These are phyloP conservation scores for Andinoacara biseriatus DNA, from an alignment of 2,113 vertebrate species.

Conservation along the genomic window DNA sequence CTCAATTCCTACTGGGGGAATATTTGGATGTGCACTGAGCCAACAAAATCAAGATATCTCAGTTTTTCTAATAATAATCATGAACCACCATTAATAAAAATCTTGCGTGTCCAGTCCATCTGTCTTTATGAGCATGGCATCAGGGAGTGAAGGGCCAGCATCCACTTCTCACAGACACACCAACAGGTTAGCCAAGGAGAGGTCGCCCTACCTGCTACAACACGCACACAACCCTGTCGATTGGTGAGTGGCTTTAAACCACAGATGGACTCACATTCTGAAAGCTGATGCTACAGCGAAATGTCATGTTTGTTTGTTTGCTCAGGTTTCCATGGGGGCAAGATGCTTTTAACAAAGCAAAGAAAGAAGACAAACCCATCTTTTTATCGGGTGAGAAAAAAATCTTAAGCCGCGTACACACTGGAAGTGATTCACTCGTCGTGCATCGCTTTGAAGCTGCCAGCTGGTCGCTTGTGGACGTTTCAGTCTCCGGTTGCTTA, in stretches of 20 bases:
- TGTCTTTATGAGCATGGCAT: slow-evolving; percentile 82
- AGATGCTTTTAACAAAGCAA: slow-evolving; percentile 93
- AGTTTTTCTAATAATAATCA: not conserved
- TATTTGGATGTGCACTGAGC: not conserved
- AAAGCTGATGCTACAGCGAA: not conserved
- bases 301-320: not conserved
- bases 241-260: slow-evolving; percentile 82
- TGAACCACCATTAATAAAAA: not conserved
- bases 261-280: not conserved
- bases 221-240: slow-evolving; percentile 96
- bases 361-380: slow-evolving; percentile 90
- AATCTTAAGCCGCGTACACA: not conserved
- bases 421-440: too few species aligned
- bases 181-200: slow-evolving; percentile 88
- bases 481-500: too few species aligned
- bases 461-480: too few species aligned
- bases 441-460: too few species aligned
- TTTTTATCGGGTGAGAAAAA: slow-evolving; percentile 88
- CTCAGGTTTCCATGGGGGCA: slow-evolving; percentile 92
- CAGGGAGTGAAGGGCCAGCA: slow-evolving; percentile 68
- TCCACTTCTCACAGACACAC: slow-evolving; percentile 56
- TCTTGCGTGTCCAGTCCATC: slow-evolving; percentile 64
- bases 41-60: not conserved
- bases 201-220: slow-evolving; percentile 91
- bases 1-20: too few species aligned